phyloP scores from a whole-genome alignment of 1,140 invertebrate species.

The Alviniconcha marisindica region DNA sequence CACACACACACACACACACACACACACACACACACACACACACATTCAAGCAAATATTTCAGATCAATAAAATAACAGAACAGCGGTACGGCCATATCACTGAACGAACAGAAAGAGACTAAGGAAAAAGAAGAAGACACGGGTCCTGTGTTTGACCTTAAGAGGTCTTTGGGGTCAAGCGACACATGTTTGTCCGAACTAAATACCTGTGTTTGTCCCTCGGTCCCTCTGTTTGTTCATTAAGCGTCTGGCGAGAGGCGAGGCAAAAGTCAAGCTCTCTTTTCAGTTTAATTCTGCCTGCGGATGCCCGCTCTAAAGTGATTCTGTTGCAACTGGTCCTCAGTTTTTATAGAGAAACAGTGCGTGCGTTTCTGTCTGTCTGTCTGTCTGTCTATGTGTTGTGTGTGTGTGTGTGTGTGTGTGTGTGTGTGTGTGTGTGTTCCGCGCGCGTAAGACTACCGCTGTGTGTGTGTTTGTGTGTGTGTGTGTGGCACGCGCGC shows the following conservation, averaged over 20 bases:
- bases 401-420: not conserved
- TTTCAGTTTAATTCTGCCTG: too few species aligned
- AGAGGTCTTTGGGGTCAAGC: not conserved
- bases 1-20: conserved; percentile 27
- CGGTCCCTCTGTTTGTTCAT: not conserved
- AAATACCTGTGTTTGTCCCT: not conserved
- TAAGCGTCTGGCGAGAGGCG: not conserved
- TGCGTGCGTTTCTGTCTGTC: not conserved
- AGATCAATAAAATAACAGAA: not conserved
- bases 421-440: not conserved
- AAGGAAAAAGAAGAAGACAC: not conserved
- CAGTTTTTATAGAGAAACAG: too few species aligned
- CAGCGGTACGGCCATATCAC: too few species aligned
- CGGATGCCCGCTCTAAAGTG: too few species aligned
- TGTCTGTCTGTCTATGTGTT: not conserved
- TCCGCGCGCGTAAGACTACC: not conserved
- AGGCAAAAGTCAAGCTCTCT: not conserved
- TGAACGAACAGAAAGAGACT: not conserved
- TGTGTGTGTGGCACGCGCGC: too few species aligned
- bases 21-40: not conserved
- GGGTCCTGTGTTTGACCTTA: not conserved
- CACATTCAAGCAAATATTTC: not conserved
- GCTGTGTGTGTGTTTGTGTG: too few species aligned
- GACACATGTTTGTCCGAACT: conserved; percentile 12
- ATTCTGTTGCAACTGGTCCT: too few species aligned